phyloP scores from a whole-genome alignment of 1,140 invertebrate species.

The Drosophila quadrilineata region DNA sequence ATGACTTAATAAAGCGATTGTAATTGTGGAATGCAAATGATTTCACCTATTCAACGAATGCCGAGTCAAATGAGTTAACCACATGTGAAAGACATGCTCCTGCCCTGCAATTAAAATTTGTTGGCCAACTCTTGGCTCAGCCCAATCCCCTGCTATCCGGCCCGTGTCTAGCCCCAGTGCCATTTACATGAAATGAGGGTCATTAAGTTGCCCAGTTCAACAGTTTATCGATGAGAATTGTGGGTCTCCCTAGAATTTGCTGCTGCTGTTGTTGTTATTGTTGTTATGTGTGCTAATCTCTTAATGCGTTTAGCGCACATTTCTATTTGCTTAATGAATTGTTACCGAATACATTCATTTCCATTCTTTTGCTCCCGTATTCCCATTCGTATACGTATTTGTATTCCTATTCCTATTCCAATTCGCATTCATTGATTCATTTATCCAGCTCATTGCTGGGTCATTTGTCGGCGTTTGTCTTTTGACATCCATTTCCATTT shows the following conservation, averaged over 20 bases:
- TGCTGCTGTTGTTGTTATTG: conserved; percentile 28
- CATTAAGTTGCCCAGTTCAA: conserved; percentile 66
- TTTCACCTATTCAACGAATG: conserved; percentile 60
- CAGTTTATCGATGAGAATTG: conserved; percentile 60
- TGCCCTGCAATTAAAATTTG: conserved; percentile 63
- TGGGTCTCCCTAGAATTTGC: neutral
- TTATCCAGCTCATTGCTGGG: conserved; percentile 60
- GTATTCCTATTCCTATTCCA: conserved; percentile 30
- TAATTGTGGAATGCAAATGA: conserved; percentile 54
- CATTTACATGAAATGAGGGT: conserved; percentile 67
- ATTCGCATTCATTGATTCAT: conserved; percentile 44
- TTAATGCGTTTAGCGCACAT: conserved; percentile 79
- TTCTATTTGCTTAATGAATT: conserved; percentile 80
- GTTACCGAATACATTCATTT: conserved; percentile 73
- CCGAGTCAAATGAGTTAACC: conserved; percentile 47
- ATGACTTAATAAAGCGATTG: conserved; percentile 69
- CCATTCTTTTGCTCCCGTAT: conserved; percentile 47
- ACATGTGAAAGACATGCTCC: conserved; percentile 34
- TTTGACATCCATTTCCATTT: no score
- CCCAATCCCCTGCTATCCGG: neutral
- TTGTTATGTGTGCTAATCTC: conserved; percentile 73
- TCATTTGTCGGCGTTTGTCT: conserved; percentile 77
- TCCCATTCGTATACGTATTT: conserved; percentile 35
- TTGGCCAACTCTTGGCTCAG: conserved; percentile 34
- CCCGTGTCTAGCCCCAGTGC: conserved; percentile 5